Evolutionary conservation across 2,113 vertebrate genomes (phyloP), one percentile per base, ranked within the genome.

Genomic region (Gallinago undulata): DNA sequence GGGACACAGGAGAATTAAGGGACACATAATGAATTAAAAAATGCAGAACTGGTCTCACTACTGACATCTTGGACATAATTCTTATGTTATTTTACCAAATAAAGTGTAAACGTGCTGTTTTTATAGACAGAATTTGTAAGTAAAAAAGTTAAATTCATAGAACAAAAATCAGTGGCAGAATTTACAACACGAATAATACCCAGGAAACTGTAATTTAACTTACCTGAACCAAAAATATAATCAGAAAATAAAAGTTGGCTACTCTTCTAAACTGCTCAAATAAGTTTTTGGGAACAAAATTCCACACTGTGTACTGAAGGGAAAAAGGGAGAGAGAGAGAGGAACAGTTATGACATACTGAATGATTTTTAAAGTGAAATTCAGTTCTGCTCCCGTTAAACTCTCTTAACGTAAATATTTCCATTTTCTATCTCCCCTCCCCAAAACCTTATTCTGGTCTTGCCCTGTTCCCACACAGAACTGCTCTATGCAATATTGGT

Each of bases 181-280:
- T 53, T 79, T 56, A 91, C 39, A 89, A 84, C 4, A 77, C 10
- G 47, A 48, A 48, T 48, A 48, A 48, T 48, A 48, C 47, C 21
- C 47, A 48, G 47, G 47, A 70, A 70, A 84, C 19, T 37, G 31
- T 17, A 18, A 47, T 81, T 63, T 70, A 94, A 94, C 98, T 98
- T 98, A 99, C 99, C 99, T 99, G 99, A 95, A 99, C 99, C 91
- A 99, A 99, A 98, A 99, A 99, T 97, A 99, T 99, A 87, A 99
- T 99, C 96, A 99, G 99, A 97, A 99, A 99, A 97, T 99, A 99
- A 98, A 99, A 99, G 97, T 99, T 99, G 97, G 99, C 99, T 97
- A 99, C 98, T 97, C 99, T 99, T 98, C 99, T 98, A 98, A 99
- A 99, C 96, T 99, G 99, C 94, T 99, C 99, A 96, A 99, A 99